Conservation (phyloP, 2,797 vertebrate genomes). For the Darevskia nairensis region DNA sequence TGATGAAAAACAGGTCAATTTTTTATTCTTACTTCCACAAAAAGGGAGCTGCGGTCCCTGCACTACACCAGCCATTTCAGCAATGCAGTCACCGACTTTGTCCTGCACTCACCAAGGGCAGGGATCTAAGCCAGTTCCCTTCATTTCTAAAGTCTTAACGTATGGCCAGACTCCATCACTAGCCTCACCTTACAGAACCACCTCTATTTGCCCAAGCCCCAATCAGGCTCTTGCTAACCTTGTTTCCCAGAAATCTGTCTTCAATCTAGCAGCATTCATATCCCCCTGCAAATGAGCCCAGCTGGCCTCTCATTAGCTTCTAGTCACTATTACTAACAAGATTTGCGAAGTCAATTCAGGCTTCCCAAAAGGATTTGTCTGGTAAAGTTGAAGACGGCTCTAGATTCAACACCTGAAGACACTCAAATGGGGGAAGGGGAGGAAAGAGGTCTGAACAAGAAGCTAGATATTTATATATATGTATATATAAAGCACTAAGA, state of each 20-base stretch:
- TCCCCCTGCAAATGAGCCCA: background rate
- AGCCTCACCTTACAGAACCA: background rate
- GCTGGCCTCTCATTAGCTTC: background rate
- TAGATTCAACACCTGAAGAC: background rate
- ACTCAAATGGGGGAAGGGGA: background rate
- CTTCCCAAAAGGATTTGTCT: background rate
- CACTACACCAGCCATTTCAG: slow-evolving; percentile 5
- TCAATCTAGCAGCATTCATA: background rate
- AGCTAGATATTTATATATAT: too few relatives aligned
- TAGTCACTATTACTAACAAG: slow-evolving; percentile 20
- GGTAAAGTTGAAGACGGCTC: background rate
- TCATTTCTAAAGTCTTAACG: slow-evolving; percentile 36
- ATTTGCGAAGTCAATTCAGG: background rate
- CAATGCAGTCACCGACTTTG: background rate
- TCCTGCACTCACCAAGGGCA: background rate
- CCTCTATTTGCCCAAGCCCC: background rate
- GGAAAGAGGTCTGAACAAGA: too few relatives aligned
- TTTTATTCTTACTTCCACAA: background rate
- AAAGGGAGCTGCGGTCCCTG: too few relatives aligned
- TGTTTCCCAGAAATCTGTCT: background rate
- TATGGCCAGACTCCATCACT: background rate
- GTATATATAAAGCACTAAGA: background rate
- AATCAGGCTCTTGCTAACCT: fast-evolving
- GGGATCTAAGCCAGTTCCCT: slow-evolving; percentile 46
- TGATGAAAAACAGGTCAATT: background rate